Evolutionary conservation across 2,113 vertebrate species (phyloP), one percentile per base, ranked within the genome.

Genomic region (Leuciscus idus): DNA sequence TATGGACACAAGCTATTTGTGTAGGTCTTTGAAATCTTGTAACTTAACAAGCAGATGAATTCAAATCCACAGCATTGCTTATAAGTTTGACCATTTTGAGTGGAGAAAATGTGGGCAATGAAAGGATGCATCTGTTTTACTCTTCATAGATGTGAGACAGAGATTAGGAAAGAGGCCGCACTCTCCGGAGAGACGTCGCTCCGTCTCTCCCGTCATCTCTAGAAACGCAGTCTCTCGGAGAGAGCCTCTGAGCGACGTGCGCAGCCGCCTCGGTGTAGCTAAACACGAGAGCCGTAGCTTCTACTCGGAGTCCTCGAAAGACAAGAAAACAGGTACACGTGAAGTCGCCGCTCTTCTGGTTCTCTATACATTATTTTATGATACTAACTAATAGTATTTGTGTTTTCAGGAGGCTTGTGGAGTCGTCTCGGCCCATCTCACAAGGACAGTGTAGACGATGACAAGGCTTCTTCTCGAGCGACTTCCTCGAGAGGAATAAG

Each of bases 141-240:
- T 77, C 55, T 84, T 46, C 89, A 13, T 81, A 99, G 98, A 99
- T 86, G 96, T 99, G 48, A 95, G 97, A 36, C 98, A 97, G 90
- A 94, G 98, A 2, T 93, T 99, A 81, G 98, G 98, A 1, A 99
- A 99, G 89, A 95, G 98, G 86, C 95, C 95, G 0, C 95, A 97
- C 89, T 99, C 98, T 72, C 97, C 98, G 1, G 97, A 98, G 88
- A 72, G 84, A 3, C 74, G 59, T 82, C 96, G 90, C 48, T 94
- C 95, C 0, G 87, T 92, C 5, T 94, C 95, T 26, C 94, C 95
- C 0, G 73, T 78, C 11, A 86, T 92, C 23, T 86, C 76, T 0
- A 91, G 90, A 81, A 91, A 94, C 52, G 85, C 94, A 0, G 91
- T 92, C 1, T 90, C 95, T 66, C 93, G 95, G 26, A 95, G 96